phyloP scores from a whole-genome alignment of 1,140 invertebrate genomes.

The Steinernema khuongi region DNA sequence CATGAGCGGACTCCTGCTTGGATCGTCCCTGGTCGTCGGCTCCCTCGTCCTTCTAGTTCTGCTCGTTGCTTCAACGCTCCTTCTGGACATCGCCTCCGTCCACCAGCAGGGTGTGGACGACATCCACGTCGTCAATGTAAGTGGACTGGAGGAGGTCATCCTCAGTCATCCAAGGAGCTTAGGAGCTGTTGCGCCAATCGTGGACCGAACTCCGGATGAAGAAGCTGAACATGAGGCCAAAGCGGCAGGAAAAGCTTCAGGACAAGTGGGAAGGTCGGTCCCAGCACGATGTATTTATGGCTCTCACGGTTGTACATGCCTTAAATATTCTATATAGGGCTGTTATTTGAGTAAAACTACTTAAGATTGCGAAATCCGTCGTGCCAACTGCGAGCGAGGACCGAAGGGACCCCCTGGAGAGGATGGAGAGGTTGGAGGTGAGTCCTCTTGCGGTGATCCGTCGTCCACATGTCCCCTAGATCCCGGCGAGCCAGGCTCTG shows the following conservation, averaged over 20 bases:
- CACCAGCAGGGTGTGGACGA: not conserved
- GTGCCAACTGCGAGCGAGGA: not conserved
- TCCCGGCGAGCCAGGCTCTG: not conserved
- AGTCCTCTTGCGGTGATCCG: not conserved
- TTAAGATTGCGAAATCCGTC: not conserved
- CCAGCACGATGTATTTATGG: no score
- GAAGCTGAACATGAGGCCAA: not conserved
- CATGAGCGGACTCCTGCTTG: not conserved
- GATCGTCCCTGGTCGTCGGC: not conserved
- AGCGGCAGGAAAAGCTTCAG: no score
- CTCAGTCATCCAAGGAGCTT: not conserved
- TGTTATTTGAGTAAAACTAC: not conserved
- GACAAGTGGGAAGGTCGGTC: no score
- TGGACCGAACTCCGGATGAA: not conserved
- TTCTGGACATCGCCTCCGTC: not conserved
- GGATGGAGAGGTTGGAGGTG: not conserved
- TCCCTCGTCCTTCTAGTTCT: not conserved
- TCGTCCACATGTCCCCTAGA: not conserved
- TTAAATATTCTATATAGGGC: no score
- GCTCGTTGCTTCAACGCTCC: not conserved
- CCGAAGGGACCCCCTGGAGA: not conserved
- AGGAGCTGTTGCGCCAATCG: not conserved
- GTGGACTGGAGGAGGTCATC: not conserved
- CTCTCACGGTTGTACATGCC: no score
- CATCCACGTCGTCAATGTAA: not conserved